A percentile compares a stretch with the other conserved stretches of the same genome.
phyloP scores from a whole-genome alignment of 92 coral and sea anemone genomes.

The Porites divaricata region DNA sequence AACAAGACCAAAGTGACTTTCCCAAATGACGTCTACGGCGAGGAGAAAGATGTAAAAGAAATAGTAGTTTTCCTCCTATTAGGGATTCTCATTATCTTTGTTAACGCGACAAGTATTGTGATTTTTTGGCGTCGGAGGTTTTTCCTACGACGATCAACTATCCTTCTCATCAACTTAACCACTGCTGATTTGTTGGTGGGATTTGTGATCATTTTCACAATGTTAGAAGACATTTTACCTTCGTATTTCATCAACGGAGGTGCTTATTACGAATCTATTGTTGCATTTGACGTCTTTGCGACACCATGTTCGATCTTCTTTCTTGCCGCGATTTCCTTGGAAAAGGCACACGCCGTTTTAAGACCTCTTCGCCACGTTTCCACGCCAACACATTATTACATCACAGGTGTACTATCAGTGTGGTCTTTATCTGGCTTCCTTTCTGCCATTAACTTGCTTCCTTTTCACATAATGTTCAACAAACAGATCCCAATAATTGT shows the following conservation, averaged over 20 bases:
- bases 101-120: neutral
- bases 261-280: neutral
- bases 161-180: constrained; percentile 13
- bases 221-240: neutral
- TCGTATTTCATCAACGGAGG: neutral
- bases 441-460: neutral
- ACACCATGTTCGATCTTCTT: constrained; percentile 1
- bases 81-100: constrained; percentile 12
- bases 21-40: neutral
- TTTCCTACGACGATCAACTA: neutral
- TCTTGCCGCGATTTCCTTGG: constrained; percentile 17
- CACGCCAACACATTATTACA: constrained; percentile 16
- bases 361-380: constrained; percentile 13
- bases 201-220: neutral
- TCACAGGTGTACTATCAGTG: neutral
- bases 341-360: neutral
- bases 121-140: constrained; percentile 14
- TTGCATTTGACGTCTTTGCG: constrained; percentile 11
- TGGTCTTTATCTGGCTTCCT: constrained; percentile 9
- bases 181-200: constrained; percentile 3
- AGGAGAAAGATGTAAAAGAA: neutral
- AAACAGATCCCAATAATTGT: neutral
- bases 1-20: neutral
- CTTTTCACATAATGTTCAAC: neutral
- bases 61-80: neutral